Evolutionary conservation across 2,113 vertebrate species (phyloP), one percentile per base, ranked within the genome.

Genomic region (Rhabdomys dilectus): DNA sequence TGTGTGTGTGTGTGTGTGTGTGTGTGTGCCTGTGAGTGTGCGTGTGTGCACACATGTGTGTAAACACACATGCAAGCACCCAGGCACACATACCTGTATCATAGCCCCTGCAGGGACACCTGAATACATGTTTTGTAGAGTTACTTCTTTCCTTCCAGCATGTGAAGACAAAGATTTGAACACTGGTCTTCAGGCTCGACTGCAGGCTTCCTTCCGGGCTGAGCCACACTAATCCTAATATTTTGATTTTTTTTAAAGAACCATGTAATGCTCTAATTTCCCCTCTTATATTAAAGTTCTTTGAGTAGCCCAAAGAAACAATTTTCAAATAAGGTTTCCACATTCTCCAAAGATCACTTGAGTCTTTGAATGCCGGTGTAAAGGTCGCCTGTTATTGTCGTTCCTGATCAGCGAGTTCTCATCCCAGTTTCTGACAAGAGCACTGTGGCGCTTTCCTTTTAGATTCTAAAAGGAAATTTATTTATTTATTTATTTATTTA

Each of bases 231-330:
- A 22, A 3, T 31, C 21, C 58, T 7, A 66, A 31, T 88, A 84
- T 68, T 89, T 90, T 92, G 58, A 77, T 89, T 88, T 89, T 89
- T 62, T 62, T 62, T 68, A 92, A 92, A 91, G n/a, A 70, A 13
- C 13, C n/a, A 66, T 39, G 77, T 82, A 45, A 58, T 73, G 48
- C 45, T 89, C 19, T 88, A 70, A 82, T 91, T 95, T 96, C 7
- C 73, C 19, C 78, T 89, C 78, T 17, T 87, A 24, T 76, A 62
- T 81, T 95, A 96, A 86, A 96, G 88, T 39, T 77, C 3, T 68
- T 60, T 36, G 62, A 85, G 60, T 48, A 26, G 0, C 19, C 58
- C 29, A 60, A 60, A 84, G 51, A 81, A 96, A 87, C 21, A 13
- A 39, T 60, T 73, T 94, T 93, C 56, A 82, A 96, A 60, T 42